Conservation (phyloP, 2,797 vertebrate genomes). For the Sebastes oblongus region DNA sequence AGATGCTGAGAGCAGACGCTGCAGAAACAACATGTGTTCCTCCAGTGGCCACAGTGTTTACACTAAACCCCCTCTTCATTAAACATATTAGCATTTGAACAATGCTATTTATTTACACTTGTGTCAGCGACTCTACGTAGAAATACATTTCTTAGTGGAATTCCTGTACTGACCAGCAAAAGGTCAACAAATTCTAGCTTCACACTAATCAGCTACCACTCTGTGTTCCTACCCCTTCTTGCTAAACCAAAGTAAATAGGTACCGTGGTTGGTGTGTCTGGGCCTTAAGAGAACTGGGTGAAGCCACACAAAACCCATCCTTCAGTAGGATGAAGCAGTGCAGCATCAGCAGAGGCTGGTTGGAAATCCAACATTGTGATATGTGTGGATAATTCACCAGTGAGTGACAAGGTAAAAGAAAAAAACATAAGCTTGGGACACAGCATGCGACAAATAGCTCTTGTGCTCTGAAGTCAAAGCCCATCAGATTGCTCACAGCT, state of each 20-base stretch:
- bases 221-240: too few species aligned
- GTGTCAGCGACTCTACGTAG: neutral
- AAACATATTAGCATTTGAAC: neutral
- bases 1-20: neutral
- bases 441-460: conserved; percentile 16
- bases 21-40: neutral
- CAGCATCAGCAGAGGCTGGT: neutral
- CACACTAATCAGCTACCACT: too few species aligned
- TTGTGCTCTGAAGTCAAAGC: conserved; percentile 20
- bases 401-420: conserved; percentile 2
- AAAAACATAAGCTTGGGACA: conserved; percentile 9
- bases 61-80: neutral
- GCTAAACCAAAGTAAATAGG: neutral
- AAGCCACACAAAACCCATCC: neutral
- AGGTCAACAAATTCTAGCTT: neutral
- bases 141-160: neutral
- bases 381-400: neutral
- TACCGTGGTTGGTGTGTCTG: neutral
- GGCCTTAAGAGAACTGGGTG: neutral
- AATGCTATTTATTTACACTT: neutral
- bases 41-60: neutral
- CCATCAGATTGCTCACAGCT: conserved; percentile 55
- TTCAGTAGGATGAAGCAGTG: neutral
- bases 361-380: conserved; percentile 2
- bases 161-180: neutral